phyloP scores from a whole-genome alignment of 2,888 invertebrate species.

The Drosophila flavopinicola region DNA sequence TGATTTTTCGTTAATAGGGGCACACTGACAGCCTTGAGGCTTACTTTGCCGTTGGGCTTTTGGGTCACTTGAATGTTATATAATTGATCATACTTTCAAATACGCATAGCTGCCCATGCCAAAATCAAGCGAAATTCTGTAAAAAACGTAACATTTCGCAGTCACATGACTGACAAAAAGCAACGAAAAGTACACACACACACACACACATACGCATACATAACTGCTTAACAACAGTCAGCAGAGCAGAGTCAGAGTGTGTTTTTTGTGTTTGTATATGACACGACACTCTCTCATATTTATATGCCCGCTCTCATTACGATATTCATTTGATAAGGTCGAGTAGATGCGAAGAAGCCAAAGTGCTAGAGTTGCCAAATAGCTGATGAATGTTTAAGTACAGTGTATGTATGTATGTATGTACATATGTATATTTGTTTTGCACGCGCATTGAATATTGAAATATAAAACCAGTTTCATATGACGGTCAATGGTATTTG shows the following conservation, averaged over 20 bases:
- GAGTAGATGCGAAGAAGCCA: conserved; percentile 37
- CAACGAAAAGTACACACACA: conserved; percentile 17
- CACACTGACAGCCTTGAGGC: not conserved
- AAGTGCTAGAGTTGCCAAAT: conserved; percentile 54
- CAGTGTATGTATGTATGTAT: conserved; percentile 1
- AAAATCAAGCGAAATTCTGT: conserved; percentile 30
- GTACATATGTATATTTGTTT: conserved; percentile 3
- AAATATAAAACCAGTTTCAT: conserved; percentile 71
- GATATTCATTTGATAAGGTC: conserved; percentile 66
- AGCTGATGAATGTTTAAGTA: conserved; percentile 11
- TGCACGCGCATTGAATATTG: conserved; percentile 57
- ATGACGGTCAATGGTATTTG: conserved; percentile 66
- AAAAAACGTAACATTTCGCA: conserved; percentile 47
- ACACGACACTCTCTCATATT: conserved; percentile 16
- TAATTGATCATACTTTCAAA: conserved; percentile 20
- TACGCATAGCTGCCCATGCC: not conserved
- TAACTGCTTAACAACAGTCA: conserved; percentile 32
- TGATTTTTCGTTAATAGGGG: not conserved
- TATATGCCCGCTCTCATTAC: conserved; percentile 35
- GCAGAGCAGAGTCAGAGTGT: conserved; percentile 41
- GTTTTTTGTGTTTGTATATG: conserved; percentile 25
- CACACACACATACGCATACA: not conserved
- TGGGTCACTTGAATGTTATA: conserved; percentile 9
- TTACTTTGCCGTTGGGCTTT: too few species aligned
- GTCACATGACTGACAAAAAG: conserved; percentile 68